phyloP scores from a whole-genome alignment of 37 sponge, comb jelly and placozoan genomes.

The Ephydatia muelleri region DNA sequence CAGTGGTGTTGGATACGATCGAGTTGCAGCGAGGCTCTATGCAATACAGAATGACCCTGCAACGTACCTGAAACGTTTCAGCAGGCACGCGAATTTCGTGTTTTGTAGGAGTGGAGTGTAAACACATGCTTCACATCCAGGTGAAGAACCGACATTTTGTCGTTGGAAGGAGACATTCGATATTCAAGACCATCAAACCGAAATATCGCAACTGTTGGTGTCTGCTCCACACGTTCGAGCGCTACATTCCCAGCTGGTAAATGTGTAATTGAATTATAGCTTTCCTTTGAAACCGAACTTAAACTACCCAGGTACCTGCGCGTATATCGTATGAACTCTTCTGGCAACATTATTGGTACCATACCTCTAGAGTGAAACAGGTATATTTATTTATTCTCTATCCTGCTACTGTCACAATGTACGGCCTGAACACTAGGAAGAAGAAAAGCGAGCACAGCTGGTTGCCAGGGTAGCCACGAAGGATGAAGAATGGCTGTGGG shows the following conservation, averaged over 20 bases:
- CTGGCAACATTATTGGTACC: conserved; percentile 71
- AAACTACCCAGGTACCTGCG: conserved; percentile 40
- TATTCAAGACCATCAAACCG: conserved; percentile 43
- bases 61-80: conserved; percentile 34
- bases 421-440: conserved; percentile 31
- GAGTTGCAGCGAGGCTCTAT: conserved; percentile 44
- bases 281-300: not conserved
- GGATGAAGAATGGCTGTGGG: conserved; percentile 55
- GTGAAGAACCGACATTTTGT: conserved; percentile 12
- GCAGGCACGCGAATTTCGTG: conserved; percentile 2
- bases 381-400: conserved; percentile 8
- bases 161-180: conserved; percentile 57
- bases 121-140: too few relatives aligned
- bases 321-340: conserved; percentile 69
- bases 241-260: conserved; percentile 60
- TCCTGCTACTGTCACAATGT: not conserved
- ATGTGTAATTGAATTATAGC: not conserved
- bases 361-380: conserved; percentile 41
- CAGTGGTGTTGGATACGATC: conserved; percentile 38
- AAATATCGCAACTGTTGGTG: conserved; percentile 67
- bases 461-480: conserved; percentile 58
- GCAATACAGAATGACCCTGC: conserved; percentile 23
- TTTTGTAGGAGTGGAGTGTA: not conserved
- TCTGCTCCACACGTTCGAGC: conserved; percentile 40
- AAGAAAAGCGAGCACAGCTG: conserved; percentile 53